phyloP scores from a whole-genome alignment of 2,113 vertebrate species.

The Onychostruthus taczanowskii region DNA sequence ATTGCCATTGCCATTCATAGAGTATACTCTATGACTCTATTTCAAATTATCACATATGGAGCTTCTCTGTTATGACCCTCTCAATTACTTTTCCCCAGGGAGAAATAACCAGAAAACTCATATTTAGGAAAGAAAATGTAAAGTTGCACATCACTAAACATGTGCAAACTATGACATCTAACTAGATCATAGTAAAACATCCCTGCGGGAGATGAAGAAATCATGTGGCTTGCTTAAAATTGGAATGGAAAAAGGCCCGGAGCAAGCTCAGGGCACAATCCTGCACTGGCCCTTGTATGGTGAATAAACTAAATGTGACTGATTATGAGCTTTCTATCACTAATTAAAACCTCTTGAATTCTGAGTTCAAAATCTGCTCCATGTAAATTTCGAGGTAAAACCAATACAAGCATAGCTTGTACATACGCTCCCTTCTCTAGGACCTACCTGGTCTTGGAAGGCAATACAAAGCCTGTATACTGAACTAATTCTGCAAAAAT shows the following conservation, averaged over 20 bases:
- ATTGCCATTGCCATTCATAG: background rate
- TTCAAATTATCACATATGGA: background rate
- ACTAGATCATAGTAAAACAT: conserved; percentile 45
- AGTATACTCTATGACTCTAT: background rate
- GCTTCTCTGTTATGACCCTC: background rate
- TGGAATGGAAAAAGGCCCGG: conserved; percentile 52
- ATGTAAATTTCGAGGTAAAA: background rate
- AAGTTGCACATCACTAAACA: conserved; percentile 49
- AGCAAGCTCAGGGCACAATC: conserved; percentile 51
- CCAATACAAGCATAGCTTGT: background rate
- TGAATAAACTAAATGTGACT: conserved; percentile 49
- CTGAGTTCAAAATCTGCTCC: background rate
- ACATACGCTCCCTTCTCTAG: background rate
- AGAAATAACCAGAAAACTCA: background rate
- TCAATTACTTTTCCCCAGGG: background rate
- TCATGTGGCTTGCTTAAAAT: conserved; percentile 48
- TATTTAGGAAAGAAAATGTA: conserved; percentile 17
- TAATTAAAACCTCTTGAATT: background rate
- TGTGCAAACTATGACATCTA: conserved; percentile 47
- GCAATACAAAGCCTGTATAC: background rate
- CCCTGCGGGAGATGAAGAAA: conserved; percentile 33
- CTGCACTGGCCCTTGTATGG: background rate
- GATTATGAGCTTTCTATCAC: background rate
- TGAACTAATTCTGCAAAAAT: background rate
- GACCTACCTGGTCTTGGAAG: background rate